A percentile compares a stretch with the other conserved stretches of the same genome.
phyloP scores from a whole-genome alignment of 53 echinoderm and acorn worm genomes.

The Henricia sp. region DNA sequence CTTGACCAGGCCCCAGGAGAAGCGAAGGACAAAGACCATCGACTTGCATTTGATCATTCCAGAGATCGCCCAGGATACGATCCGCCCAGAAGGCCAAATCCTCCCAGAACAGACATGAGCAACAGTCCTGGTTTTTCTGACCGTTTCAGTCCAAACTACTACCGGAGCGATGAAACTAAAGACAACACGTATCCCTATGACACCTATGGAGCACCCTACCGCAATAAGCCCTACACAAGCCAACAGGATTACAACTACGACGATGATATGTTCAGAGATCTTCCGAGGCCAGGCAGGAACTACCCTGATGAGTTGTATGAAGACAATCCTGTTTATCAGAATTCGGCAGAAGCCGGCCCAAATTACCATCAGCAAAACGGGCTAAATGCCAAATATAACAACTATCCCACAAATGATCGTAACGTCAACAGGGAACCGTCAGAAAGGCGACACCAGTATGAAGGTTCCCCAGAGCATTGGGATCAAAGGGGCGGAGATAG shows the following conservation, averaged over 20 bases:
- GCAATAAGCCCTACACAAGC: constrained; percentile 17
- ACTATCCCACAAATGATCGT: neutral
- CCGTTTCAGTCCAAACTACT: constrained; percentile 14
- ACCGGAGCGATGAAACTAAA: constrained; percentile 12
- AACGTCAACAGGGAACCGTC: neutral
- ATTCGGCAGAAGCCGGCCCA: constrained; percentile 6
- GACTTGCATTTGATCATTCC: neutral
- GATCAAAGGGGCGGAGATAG: constrained; percentile 14
- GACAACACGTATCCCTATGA: constrained; percentile 33
- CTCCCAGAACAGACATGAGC: neutral
- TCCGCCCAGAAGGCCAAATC: neutral
- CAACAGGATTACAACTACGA: constrained; percentile 40
- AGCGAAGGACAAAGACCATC: neutral
- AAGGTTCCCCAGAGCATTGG: constrained; percentile 18
- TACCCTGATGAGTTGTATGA: constrained; percentile 4
- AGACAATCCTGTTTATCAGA: neutral
- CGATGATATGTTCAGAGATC: constrained; percentile 11
- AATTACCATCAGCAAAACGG: constrained; percentile 42
- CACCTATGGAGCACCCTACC: constrained; percentile 9
- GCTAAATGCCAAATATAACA: constrained; percentile 27
- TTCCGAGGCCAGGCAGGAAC: neutral
- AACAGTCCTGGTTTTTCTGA: neutral
- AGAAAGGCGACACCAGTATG: neutral
- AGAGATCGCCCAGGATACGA: neutral
- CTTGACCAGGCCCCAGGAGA: constrained; percentile 1